Conservation (phyloP, 2,888 invertebrate genomes). For the Cheilosia impressa region DNA sequence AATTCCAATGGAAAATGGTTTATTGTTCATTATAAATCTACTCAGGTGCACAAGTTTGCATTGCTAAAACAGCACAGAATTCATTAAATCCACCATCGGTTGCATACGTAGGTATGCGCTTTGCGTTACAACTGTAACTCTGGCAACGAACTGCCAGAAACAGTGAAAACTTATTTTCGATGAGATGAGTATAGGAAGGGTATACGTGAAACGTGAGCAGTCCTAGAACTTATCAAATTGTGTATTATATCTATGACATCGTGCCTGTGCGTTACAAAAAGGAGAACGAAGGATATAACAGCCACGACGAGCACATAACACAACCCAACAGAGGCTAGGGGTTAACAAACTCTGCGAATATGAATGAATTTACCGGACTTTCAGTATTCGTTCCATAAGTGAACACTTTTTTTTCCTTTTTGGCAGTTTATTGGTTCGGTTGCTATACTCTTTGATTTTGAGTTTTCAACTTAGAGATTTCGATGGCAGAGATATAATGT, state of each 20-base stretch:
- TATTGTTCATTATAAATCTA: no score
- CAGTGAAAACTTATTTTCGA: no score
- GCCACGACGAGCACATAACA: slow-evolving; percentile 1
- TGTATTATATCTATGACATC: slow-evolving; percentile 12
- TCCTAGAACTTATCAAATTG: slow-evolving; percentile 25
- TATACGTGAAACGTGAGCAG: not conserved
- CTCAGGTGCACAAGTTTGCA: no score
- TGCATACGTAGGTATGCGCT: not conserved
- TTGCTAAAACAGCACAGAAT: no score
- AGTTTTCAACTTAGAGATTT: no score
- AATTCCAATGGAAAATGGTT: no score
- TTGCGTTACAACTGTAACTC: not conserved
- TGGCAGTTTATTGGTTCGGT: not conserved
- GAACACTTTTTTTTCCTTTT: not conserved
- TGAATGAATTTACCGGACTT: slow-evolving; percentile 10
- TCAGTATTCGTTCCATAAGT: not conserved
- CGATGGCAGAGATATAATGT: no score
- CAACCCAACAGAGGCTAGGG: not conserved
- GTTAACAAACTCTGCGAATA: slow-evolving; percentile 39
- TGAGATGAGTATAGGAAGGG: no score
- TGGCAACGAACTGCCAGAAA: not conserved
- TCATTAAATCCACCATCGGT: no score
- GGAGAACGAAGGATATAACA: slow-evolving; percentile 28
- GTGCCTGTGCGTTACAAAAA: slow-evolving; percentile 7
- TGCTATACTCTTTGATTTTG: not conserved